These are phyloP conservation scores for Aspiorhynchus laticeps DNA, from an alignment of 2,113 vertebrate species.

Conservation along the genomic window DNA sequence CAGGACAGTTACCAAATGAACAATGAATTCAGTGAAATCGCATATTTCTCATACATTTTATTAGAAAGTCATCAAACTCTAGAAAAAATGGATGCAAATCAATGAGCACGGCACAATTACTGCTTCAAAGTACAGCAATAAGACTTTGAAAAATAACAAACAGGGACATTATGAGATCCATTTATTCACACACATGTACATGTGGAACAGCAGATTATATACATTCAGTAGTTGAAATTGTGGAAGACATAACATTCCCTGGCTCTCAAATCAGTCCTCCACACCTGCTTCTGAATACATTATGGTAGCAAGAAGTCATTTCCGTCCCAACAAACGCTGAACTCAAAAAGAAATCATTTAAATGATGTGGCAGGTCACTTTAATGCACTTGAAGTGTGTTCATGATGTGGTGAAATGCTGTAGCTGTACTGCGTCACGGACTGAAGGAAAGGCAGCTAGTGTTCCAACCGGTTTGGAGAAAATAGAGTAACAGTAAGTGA, in stretches of 20 bases:
- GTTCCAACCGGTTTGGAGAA: background rate
- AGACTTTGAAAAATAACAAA: slow-evolving; percentile 31
- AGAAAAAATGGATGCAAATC: slow-evolving; percentile 31
- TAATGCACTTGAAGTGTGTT: slow-evolving; percentile 32
- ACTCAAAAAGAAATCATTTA: slow-evolving; percentile 11
- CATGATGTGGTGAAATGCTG: slow-evolving; percentile 35
- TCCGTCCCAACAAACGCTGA: slow-evolving; percentile 37
- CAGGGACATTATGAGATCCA: slow-evolving; percentile 47
- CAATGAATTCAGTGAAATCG: background rate
- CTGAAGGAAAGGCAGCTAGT: slow-evolving; percentile 50
- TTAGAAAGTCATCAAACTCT: slow-evolving; percentile 32
- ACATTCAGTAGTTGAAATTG: slow-evolving; percentile 69
- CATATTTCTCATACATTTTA: slow-evolving; percentile 40
- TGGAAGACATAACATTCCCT: slow-evolving; percentile 67
- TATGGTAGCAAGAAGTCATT: slow-evolving; percentile 18
- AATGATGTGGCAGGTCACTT: background rate
- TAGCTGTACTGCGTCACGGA: slow-evolving; percentile 14
- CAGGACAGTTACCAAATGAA: background rate
- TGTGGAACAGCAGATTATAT: slow-evolving; percentile 65
- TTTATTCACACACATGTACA: slow-evolving; percentile 71
- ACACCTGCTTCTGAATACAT: slow-evolving; percentile 25
- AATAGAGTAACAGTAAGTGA: background rate
- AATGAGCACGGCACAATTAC: slow-evolving; percentile 7
- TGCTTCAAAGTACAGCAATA: slow-evolving; percentile 14
- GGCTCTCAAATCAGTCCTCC: slow-evolving; percentile 27